Percentiles rank a stretch among this genome's conserved stretches.
These are phyloP conservation scores for Symphodus melops DNA, from an alignment of 2,113 vertebrate species.

Conservation along the genomic window DNA sequence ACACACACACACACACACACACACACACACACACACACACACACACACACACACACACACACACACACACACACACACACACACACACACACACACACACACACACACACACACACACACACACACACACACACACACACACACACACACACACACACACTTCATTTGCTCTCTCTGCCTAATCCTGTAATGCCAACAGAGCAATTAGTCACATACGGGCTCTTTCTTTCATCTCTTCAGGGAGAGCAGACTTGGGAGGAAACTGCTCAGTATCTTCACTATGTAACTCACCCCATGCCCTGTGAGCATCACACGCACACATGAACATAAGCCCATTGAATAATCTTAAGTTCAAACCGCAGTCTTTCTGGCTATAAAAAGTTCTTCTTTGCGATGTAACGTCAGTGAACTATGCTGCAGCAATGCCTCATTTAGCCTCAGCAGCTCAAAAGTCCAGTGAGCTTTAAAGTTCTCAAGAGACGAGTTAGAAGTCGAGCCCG, in stretches of 20 bases:
- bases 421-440: conserved; percentile 4
- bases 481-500: neutral
- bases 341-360: conserved; percentile 18
- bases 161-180: conserved; percentile 32
- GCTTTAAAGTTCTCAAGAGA: conserved; percentile 39
- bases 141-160: conserved; percentile 18
- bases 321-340: conserved; percentile 24
- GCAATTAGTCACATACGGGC: conserved; percentile 69
- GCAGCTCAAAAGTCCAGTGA: conserved; percentile 1
- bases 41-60: conserved; percentile 15
- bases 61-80: conserved; percentile 16
- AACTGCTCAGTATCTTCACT: conserved; percentile 43
- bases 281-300: conserved; percentile 15
- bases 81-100: conserved; percentile 19
- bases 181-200: conserved; percentile 70
- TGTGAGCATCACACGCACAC: conserved; percentile 36
- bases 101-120: conserved; percentile 18
- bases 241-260: conserved; percentile 42
- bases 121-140: conserved; percentile 21
- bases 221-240: conserved; percentile 69
- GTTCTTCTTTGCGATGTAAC: conserved; percentile 22
- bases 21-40: conserved; percentile 15
- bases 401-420: neutral
- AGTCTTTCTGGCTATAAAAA: neutral
- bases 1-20: conserved; percentile 15